A percentile compares a stretch with the other conserved stretches of the same genome.
Evolutionary conservation across 2,797 vertebrate species (phyloP).

Genomic region (Paguma larvata): DNA sequence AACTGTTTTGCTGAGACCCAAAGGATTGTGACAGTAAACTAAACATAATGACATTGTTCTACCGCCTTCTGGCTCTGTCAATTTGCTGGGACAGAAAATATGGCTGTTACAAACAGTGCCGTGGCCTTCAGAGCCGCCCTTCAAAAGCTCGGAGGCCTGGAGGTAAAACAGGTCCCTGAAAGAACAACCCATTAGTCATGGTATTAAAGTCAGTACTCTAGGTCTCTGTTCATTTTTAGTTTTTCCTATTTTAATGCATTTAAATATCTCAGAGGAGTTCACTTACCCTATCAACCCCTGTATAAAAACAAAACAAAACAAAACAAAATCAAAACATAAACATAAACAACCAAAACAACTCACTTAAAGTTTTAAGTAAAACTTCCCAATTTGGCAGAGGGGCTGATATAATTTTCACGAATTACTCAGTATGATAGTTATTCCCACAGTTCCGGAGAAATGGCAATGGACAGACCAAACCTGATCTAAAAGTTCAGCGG

Average conservation of each 20-base stretch:
- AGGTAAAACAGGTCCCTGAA: not conserved
- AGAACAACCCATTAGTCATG: not conserved
- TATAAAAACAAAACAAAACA: not conserved
- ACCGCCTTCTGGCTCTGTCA: not conserved
- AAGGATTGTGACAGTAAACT: not conserved
- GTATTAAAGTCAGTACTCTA: not conserved
- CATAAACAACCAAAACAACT: not conserved
- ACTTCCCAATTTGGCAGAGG: constrained; percentile 8
- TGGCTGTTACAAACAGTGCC: not conserved
- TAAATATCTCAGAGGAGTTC: not conserved
- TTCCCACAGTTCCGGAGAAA: not conserved
- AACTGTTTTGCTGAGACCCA: not conserved
- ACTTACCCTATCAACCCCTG: not conserved
- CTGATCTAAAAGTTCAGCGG: not conserved
- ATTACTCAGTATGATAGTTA: not conserved
- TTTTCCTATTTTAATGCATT: not conserved
- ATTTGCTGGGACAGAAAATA: not conserved
- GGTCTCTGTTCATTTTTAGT: not conserved
- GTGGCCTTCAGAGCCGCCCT: not conserved
- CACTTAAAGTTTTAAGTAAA: not conserved
- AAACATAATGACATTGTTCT: not conserved
- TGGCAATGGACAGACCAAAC: not conserved
- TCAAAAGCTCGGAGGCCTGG: not conserved
- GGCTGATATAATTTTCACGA: not conserved
- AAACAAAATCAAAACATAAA: not conserved